Base-by-base conservation (phyloP, 2,113 vertebrate genomes). In the Zosterops pallidus region DNA sequence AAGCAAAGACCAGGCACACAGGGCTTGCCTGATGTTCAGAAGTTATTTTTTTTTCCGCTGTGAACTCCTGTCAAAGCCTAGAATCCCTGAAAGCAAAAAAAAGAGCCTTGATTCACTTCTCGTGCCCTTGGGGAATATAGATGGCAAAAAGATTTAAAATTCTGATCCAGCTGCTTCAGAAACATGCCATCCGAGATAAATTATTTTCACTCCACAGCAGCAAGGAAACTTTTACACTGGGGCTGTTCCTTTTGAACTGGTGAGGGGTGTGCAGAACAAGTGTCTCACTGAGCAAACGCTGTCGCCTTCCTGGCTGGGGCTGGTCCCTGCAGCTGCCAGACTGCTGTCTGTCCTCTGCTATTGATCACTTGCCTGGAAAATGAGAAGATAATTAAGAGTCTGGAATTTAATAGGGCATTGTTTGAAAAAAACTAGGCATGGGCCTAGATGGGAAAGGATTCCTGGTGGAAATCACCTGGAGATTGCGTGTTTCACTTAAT, bases 101-200 rank as follows among this genome's bases (percentile, higher is more conserved):
- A 83, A 91, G 89, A 96, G 88, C 95, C 94, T 97, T 96, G 97
- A 96, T 96, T 97, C 95, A 74, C 89, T 96, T 88, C 22, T 26
- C 1, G 9, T 5, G 49, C 94, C 97, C 94, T 97, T 65, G 49
- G 96, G 97, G 96, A 86, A 86, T 95, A 80, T 94, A 86, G 83
- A 82, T 71, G 86, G 91, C 96, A 93, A 97, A 96, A 94, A 84
- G 89, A 97, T 97, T 97, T 97, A 95, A 97, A 98, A 97, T 98
- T 98, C 97, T 93, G 94, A 96, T 97, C 94, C 74, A 71, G 88
- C 95, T 89, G 95, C 97, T 97, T 97, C 86, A 96, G 95, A 96
- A 94, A 71, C 63, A 17, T 11, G 70, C 80, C 93, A 79, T 92
- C 96, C 75, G 93, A 96, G 97, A 97, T 96, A 95, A 97, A 95